Conservation (phyloP, 2,888 invertebrate species). For the Stenolophus ochropezus region DNA sequence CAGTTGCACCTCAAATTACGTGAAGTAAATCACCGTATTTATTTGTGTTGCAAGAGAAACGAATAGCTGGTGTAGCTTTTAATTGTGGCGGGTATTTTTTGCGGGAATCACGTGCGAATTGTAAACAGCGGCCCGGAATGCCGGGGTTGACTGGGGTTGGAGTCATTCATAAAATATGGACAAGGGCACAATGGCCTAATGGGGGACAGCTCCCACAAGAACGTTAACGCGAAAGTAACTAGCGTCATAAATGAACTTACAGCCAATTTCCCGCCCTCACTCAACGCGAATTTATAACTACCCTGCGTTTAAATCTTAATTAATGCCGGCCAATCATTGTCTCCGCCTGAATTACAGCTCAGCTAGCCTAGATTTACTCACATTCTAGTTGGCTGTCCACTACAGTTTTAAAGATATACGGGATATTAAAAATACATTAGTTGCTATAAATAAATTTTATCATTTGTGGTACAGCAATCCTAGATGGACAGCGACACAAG, state of each 20-base stretch:
- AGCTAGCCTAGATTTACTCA: too few species aligned
- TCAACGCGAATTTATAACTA: conserved; percentile 3
- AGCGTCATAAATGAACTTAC: conserved; percentile 58
- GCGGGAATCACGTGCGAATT: conserved; percentile 18
- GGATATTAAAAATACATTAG: too few species aligned
- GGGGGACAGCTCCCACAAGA: conserved; percentile 41
- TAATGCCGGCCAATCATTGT: background rate
- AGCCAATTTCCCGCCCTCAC: conserved; percentile 51
- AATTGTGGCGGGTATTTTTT: conserved; percentile 2
- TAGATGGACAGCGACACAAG: too few species aligned
- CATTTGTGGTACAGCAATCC: too few species aligned
- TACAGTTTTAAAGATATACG: too few species aligned
- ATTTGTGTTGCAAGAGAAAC: too few species aligned
- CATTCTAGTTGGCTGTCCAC: too few species aligned
- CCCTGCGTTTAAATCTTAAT: background rate
- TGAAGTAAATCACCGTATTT: too few species aligned
- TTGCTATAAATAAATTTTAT: too few species aligned
- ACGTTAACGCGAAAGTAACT: conserved; percentile 59
- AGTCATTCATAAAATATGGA: conserved; percentile 40
- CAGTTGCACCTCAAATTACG: too few species aligned
- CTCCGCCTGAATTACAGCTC: too few species aligned
- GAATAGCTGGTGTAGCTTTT: too few species aligned
- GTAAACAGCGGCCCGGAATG: background rate
- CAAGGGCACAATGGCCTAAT: conserved; percentile 42
- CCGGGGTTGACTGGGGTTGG: background rate